A percentile compares a stretch with the other conserved stretches of the same genome.
Evolutionary conservation across 2,113 vertebrate genomes (phyloP).

Genomic region (Condylura cristata): DNA sequence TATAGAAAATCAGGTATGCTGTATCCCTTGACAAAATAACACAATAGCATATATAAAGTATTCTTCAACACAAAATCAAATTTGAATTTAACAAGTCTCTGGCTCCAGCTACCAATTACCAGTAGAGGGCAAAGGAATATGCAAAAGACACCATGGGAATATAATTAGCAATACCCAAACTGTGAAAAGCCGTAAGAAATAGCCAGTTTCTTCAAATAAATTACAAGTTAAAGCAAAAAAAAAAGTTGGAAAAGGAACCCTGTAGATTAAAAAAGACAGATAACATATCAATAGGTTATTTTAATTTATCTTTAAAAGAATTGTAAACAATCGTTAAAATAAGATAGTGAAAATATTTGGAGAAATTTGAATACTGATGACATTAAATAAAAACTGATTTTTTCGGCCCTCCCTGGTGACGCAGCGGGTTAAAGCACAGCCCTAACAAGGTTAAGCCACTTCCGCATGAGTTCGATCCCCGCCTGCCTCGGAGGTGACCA

Average conservation of each 20-base stretch:
- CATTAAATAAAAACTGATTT: conserved; percentile 18
- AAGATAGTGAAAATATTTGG: conserved; percentile 1
- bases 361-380: neutral
- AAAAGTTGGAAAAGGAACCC: neutral
- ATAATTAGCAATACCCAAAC: neutral
- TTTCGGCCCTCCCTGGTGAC: too few species aligned
- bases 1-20: neutral
- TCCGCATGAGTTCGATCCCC: too few species aligned
- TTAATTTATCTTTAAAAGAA: neutral
- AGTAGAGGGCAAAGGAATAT: neutral
- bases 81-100: conserved; percentile 24
- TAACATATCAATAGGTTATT: neutral
- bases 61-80: conserved; percentile 16
- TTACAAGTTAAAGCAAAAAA: neutral
- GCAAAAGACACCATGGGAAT: neutral
- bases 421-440: too few species aligned
- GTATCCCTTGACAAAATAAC: neutral
- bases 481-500: too few species aligned
- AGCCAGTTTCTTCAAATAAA: conserved; percentile 33
- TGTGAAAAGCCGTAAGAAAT: conserved; percentile 8
- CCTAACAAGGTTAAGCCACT: too few species aligned
- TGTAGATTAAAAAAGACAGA: neutral
- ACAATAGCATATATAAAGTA: neutral
- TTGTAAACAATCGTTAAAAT: neutral
- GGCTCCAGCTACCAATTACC: conserved; percentile 35